Conservation (phyloP, 92 coral and sea anemone species). For the Umimayanthus kanabou region DNA sequence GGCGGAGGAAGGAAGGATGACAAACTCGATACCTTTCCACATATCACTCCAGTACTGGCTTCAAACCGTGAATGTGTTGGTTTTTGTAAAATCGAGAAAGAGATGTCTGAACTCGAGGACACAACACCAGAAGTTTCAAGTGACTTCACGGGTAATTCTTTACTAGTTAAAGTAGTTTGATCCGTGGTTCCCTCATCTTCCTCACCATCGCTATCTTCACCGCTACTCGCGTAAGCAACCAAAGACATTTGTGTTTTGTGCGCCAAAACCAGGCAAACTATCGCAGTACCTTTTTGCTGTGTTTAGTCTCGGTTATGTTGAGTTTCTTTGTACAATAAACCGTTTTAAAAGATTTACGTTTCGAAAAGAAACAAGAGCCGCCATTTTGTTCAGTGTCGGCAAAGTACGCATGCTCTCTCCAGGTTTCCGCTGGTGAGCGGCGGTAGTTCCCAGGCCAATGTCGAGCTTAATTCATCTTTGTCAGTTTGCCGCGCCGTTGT, state of each 20-base stretch:
- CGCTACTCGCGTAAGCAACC: constrained; percentile 92
- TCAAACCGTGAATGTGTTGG: constrained; percentile 38
- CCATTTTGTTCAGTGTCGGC: background rate
- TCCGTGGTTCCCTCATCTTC: constrained; percentile 39
- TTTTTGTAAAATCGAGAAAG: constrained; percentile 60
- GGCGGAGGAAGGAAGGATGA: constrained; percentile 33
- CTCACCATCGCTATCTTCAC: constrained; percentile 71
- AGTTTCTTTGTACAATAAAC: background rate
- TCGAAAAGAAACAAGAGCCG: background rate
- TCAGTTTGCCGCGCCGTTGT: too few relatives aligned
- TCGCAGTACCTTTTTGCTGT: background rate
- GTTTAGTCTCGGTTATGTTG: background rate
- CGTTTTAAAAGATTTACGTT: background rate
- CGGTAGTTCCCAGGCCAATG: background rate
- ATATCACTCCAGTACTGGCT: background rate
- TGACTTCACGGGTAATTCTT: background rate
- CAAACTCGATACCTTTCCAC: background rate
- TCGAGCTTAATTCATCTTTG: too few relatives aligned
- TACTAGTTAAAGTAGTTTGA: background rate
- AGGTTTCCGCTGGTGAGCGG: constrained; percentile 19
- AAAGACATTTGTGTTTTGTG: constrained; percentile 69
- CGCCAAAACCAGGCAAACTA: too few relatives aligned
- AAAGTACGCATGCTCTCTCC: background rate
- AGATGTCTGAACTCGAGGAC: constrained; percentile 1
- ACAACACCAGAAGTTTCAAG: background rate